Evolutionary conservation across 2,113 vertebrate genomes (phyloP).

Genomic region (Platichthys stellatus): DNA sequence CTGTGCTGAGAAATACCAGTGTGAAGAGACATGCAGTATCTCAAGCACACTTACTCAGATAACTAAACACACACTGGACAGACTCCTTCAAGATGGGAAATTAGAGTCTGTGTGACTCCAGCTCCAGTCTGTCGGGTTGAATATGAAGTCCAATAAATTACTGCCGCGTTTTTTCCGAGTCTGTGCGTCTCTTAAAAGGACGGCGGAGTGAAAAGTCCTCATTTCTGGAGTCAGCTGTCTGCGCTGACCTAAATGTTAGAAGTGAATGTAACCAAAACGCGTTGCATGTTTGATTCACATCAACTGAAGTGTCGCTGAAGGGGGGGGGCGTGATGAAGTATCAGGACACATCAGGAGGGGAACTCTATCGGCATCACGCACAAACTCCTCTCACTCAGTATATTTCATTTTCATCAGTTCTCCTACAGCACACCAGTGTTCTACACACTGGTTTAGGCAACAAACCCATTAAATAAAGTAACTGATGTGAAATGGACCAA

Average conservation of each 20-base stretch:
- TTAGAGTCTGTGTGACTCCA: conserved; percentile 45
- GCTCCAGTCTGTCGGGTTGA: conserved; percentile 29
- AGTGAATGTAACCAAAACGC: conserved; percentile 2
- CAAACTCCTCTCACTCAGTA: conserved; percentile 14
- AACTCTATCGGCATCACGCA: neutral
- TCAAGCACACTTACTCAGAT: conserved; percentile 79
- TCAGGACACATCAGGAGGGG: neutral
- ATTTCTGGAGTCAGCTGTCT: conserved; percentile 1
- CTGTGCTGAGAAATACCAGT: conserved; percentile 71
- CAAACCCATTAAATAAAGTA: too few relatives aligned
- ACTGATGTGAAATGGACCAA: too few relatives aligned
- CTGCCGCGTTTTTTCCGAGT: conserved; percentile 9
- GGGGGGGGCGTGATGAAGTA: conserved; percentile 33
- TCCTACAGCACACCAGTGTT: neutral
- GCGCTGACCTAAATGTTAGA: conserved; percentile 25
- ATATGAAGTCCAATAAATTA: conserved; percentile 52
- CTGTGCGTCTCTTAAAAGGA: conserved; percentile 4
- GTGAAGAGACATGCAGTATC: conserved; percentile 76
- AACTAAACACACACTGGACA: conserved; percentile 64
- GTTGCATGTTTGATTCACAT: conserved; percentile 37
- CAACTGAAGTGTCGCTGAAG: conserved; percentile 27
- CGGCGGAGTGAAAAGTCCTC: neutral
- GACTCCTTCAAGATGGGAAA: conserved; percentile 53
- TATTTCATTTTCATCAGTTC: neutral
- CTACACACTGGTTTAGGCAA: neutral